Evolutionary conservation across 2,888 invertebrate genomes (phyloP).

Genomic region (Drosophila paucipuncta): DNA sequence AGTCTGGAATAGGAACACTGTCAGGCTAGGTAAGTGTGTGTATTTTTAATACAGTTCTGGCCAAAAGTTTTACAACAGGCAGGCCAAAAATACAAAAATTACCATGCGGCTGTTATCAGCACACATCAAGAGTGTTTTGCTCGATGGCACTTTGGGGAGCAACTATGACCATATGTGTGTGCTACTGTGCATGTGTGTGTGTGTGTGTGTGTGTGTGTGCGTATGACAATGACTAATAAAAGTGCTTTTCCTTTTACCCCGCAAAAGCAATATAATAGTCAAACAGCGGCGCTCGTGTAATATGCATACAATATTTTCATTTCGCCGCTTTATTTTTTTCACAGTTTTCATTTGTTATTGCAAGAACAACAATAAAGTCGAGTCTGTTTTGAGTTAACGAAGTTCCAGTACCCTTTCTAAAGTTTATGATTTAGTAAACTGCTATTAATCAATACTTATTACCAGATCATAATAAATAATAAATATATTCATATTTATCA

Average conservation of each 20-base stretch:
- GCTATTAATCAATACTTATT: neutral
- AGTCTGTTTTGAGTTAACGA: neutral
- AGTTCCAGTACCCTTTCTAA: constrained; percentile 1
- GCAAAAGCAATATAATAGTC: constrained; percentile 79
- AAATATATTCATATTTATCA: neutral
- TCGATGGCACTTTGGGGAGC: constrained; percentile 78
- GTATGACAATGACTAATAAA: constrained; percentile 76
- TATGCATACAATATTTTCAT: constrained; percentile 77
- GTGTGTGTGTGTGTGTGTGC: constrained; percentile 30
- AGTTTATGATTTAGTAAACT: neutral
- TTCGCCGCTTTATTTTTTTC: constrained; percentile 63
- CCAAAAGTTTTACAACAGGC: constrained; percentile 38
- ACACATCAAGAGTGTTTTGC: constrained; percentile 70
- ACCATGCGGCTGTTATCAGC: constrained; percentile 70
- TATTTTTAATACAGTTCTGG: constrained; percentile 69
- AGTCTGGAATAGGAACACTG: constrained; percentile 30
- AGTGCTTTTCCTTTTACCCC: constrained; percentile 37
- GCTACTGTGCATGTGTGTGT: constrained; percentile 24
- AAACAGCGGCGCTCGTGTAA: constrained; percentile 63
- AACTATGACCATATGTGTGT: constrained; percentile 47
- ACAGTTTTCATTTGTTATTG: constrained; percentile 76
- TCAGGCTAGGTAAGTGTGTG: constrained; percentile 32
- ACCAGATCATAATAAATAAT: neutral
- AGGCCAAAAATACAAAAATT: constrained; percentile 45
- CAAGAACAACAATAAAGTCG: constrained; percentile 51